Evolutionary conservation across 2,797 vertebrate genomes (phyloP), one percentile per base, ranked within the genome.

Genomic region (Danio albolineatus): DNA sequence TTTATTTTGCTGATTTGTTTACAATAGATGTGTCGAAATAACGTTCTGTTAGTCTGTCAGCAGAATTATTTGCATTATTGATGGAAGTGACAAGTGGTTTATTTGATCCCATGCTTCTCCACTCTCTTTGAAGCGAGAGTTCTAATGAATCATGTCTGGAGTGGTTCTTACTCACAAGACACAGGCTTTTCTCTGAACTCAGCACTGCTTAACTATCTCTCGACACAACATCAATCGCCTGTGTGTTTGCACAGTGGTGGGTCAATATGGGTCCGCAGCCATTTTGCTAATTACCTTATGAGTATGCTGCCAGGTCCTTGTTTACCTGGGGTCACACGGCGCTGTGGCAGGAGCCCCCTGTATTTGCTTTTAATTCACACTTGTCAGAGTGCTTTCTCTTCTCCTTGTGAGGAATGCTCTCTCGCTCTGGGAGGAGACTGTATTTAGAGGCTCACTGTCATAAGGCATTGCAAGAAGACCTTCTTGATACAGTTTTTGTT

Each of bases 341-440:
- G 28, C 43, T 62, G 79, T 56, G 54, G 73, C 41, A 21, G 21
- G 43, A 79, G 76, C 19, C 38, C 28, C 70, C 78, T 79, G 72
- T 90, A 80, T 86, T 90, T 91, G 82, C 86, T 92, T 95, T 94
- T 93, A 91, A 93, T 93, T 94, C 91, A 83, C 91, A 92, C 84
- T 64, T 86, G 82, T 86, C 85, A 82, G 83, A 82, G 79, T 38
- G 41, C 76, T 81, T 89, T 93, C 85, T 89, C 87, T 85, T 83
- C 83, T 77, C 43, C 78, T 21, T 73, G 87, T 92, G 85, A 93
- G 82, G 83, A 94, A 93, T 96, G 92, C 84, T 70, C 84, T 86
- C 67, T 84, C 6, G 87, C 87, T 83, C 80, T 77, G 76, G 54
- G 87, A 73, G 83, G 88, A 85, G 73, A 41, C 54, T 78, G 64